Percentiles rank a stretch among this genome's conserved stretches.
Evolutionary conservation across 2,888 invertebrate genomes (phyloP).

Genomic region (Ctenicera cuprea): DNA sequence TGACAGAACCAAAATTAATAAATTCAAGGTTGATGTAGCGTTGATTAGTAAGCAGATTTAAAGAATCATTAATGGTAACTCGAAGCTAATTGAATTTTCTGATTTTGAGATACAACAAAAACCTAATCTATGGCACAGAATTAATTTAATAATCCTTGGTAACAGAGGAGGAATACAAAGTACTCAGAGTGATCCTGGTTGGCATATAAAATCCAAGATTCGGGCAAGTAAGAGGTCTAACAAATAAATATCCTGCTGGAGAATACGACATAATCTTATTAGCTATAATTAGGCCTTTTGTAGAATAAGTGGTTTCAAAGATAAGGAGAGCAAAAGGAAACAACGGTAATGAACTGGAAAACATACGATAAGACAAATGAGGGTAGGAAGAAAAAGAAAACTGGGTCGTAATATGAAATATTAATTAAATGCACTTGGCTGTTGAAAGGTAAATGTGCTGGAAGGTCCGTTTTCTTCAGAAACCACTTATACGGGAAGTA

Average conservation of each 20-base stretch:
- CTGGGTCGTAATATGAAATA: conserved; percentile 45
- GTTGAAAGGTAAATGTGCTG: conserved; percentile 35
- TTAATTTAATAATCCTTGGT: not conserved
- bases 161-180: not conserved
- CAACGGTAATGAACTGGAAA: conserved; percentile 49
- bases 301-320: conserved; percentile 44
- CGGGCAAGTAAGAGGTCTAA: not conserved
- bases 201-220: not conserved
- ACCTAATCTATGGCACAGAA: too few relatives aligned
- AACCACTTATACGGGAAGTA: conserved; percentile 2
- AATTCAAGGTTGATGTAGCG: not conserved
- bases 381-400: conserved; percentile 43
- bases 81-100: too few relatives aligned
- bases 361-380: conserved; percentile 49
- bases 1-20: too few relatives aligned
- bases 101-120: too few relatives aligned
- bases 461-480: conserved; percentile 13
- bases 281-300: conserved; percentile 37
- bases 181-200: not conserved
- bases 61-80: too few relatives aligned
- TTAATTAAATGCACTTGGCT: conserved; percentile 46
- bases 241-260: not conserved
- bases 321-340: conserved; percentile 37
- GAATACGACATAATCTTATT: conserved; percentile 38
- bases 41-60: too few relatives aligned